Percentiles rank a stretch among this genome's conserved stretches.
Conservation (phyloP, 2,113 vertebrate species). For the Seriola rivoliana region DNA sequence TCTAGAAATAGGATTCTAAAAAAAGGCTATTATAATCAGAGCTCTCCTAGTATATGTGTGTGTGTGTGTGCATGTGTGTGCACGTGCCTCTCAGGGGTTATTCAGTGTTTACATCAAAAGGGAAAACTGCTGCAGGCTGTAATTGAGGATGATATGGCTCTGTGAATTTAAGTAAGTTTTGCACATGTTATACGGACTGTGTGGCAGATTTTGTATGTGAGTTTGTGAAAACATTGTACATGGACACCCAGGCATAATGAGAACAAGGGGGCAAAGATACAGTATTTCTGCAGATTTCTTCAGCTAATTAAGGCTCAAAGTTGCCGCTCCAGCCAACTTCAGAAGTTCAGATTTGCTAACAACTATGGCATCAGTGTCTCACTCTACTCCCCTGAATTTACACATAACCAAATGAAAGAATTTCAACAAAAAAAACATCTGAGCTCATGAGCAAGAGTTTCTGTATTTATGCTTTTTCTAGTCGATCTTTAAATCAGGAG, state of each 20-base stretch:
- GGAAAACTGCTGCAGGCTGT: conserved; percentile 24
- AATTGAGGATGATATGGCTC: conserved; percentile 45
- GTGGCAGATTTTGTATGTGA: background rate
- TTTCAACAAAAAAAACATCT: fast-evolving
- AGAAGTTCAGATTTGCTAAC: conserved; percentile 28
- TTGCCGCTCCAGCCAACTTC: conserved; percentile 20
- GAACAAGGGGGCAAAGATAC: conserved; percentile 43
- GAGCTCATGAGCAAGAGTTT: background rate
- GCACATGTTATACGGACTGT: conserved; percentile 10
- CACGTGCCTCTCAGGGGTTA: conserved; percentile 33
- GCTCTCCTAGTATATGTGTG: conserved; percentile 24
- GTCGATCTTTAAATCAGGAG: background rate
- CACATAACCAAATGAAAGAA: background rate
- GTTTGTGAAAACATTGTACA: conserved; percentile 6
- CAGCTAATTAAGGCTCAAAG: conserved; percentile 65
- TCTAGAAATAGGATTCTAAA: conserved; percentile 63
- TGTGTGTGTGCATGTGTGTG: conserved; percentile 33
- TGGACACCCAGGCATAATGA: conserved; percentile 29
- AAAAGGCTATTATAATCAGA: conserved; percentile 62
- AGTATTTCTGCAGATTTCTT: conserved; percentile 61
- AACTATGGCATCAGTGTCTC: conserved; percentile 27
- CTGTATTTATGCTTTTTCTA: background rate
- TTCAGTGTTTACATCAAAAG: conserved; percentile 61
- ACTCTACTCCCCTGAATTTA: background rate
- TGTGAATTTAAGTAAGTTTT: conserved; percentile 31